Base-by-base conservation (phyloP, 2,797 vertebrate species). In the Myripristis murdjan region DNA sequence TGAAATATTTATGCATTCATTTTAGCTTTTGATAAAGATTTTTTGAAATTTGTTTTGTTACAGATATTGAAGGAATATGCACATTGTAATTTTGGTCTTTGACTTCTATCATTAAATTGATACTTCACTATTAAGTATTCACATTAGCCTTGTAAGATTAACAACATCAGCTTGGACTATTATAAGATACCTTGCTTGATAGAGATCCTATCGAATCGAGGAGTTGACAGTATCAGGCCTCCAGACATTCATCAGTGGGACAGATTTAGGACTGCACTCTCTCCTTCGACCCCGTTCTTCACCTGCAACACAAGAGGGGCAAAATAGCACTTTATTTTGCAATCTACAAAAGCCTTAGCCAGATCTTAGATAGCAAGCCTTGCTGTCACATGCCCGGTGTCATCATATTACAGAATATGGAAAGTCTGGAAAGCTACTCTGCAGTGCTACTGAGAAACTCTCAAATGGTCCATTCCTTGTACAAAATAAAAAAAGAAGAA, bases 391-490 rank as follows among this genome's bases (percentile, higher is more conserved):
- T 23, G 65, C 63, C 59, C 51, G n/a, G 37, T 26, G 31, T 64
- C 72, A 73, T 75, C 64, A 58, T 62, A 65, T 54, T 58, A 80
- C 49, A 63, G 26, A 62, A 67, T 68, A 26, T 37, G 43, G 71
- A 58, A 48, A 52, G 57, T 48, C 47, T 60, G 56, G 64, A 24
- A 43, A 64, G 73, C 75, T 49, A 39, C 53, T 82, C 63, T 61
- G 64, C 73, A 70, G 70, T 68, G 75, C 54, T 20, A 20, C 49
- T 0, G 5, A 82, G 73, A 88, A 82, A 77, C 64, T 78, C 80
- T 5, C 5, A 15, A 69, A 28, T 43, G 66, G 47, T 48, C 39
- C 39, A 52, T 69, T 46, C 20, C 41, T 47, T 6, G 53, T 14
- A 23, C n/a, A 35, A 24, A 39, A 48, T 5, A 28, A 28, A 28